A percentile compares a stretch with the other conserved stretches of the same genome.
Conservation (phyloP, 2,888 invertebrate genomes). For the Dryomyza anilis region DNA sequence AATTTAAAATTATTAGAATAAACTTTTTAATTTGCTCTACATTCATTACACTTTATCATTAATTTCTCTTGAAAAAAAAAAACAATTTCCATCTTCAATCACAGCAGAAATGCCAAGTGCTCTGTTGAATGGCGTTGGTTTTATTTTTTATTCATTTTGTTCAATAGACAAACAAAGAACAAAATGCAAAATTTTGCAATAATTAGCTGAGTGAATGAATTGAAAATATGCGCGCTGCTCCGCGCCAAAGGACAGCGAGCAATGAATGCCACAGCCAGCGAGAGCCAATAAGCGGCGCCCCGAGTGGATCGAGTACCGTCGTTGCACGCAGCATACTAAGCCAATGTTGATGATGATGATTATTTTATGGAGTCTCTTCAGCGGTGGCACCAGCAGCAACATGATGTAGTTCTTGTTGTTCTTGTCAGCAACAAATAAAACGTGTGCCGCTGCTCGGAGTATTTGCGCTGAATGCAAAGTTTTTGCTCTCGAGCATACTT, state of each 20-base stretch:
- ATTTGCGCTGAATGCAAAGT: constrained; percentile 4
- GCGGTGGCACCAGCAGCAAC: neutral
- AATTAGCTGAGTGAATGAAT: constrained; percentile 16
- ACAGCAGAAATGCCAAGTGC: too few species aligned
- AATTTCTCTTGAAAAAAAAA: too few species aligned
- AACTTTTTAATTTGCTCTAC: too few species aligned
- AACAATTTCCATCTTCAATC: too few species aligned
- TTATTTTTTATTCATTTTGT: neutral
- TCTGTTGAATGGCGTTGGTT: too few species aligned
- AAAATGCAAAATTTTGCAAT: constrained; percentile 11
- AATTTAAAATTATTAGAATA: too few species aligned
- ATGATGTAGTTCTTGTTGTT: too few species aligned
- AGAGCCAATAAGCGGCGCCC: constrained; percentile 10
- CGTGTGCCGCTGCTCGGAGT: too few species aligned
- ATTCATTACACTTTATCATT: too few species aligned
- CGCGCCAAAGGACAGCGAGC: neutral
- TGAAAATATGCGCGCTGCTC: constrained; percentile 11
- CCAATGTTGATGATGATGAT: neutral
- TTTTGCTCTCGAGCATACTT: neutral
- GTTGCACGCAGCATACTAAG: neutral
- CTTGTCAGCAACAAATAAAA: constrained; percentile 1
- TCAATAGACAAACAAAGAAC: neutral
- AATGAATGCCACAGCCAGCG: constrained; percentile 15
- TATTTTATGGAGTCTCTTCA: neutral
- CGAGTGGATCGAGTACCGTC: neutral